Percentiles rank a stretch among this genome's conserved stretches.
phyloP scores from a whole-genome alignment of 2,113 vertebrate species.

The Varanus salvator region DNA sequence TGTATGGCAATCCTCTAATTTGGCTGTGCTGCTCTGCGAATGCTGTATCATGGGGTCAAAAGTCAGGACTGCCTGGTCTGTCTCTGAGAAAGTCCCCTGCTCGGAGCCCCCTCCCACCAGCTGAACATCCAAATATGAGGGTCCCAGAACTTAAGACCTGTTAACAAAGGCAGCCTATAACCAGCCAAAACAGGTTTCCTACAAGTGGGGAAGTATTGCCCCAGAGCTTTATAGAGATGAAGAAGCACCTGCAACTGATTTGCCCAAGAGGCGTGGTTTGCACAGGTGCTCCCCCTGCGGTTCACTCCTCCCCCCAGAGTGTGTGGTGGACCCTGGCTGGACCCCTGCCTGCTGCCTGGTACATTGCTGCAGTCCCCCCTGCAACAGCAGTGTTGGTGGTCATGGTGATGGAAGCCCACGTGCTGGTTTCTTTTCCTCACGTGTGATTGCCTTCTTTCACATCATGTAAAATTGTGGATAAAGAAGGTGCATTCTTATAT shows the following conservation, averaged over 20 bases:
- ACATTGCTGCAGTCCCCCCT: neutral
- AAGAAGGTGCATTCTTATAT: neutral
- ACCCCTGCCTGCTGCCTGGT: neutral
- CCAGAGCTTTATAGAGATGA: neutral
- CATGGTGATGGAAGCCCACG: neutral
- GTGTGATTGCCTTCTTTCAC: neutral
- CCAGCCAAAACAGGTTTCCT: neutral
- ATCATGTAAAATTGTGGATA: neutral
- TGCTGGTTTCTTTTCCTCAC: neutral
- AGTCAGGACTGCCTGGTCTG: too few relatives aligned
- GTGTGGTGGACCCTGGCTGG: neutral
- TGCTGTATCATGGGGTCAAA: too few relatives aligned
- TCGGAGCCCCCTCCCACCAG: too few relatives aligned
- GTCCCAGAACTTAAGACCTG: neutral
- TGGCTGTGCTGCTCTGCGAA: too few relatives aligned
- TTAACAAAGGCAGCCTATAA: neutral
- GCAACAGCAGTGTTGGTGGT: neutral
- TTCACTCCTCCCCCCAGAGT: neutral
- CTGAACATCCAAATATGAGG: too few relatives aligned
- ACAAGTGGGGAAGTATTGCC: neutral
- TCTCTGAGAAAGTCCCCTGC: too few relatives aligned
- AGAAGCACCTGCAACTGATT: neutral
- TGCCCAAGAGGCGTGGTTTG: too few relatives aligned
- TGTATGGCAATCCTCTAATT: too few relatives aligned
- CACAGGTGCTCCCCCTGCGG: neutral